These are phyloP conservation scores for Drosophila parthenogenetica DNA, from an alignment of 2,888 invertebrate genomes.

Conservation along the genomic window DNA sequence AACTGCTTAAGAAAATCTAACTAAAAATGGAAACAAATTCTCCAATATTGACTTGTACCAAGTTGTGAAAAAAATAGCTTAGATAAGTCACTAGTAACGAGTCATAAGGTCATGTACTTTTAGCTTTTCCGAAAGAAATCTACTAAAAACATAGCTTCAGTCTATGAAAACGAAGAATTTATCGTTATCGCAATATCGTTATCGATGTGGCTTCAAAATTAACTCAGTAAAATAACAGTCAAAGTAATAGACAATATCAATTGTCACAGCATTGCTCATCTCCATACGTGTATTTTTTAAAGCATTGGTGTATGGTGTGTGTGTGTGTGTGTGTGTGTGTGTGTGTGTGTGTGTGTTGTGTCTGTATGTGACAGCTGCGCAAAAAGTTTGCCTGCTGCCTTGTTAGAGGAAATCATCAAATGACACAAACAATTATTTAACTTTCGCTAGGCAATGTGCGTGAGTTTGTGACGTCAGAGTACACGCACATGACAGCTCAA, in stretches of 20 bases:
- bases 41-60: no score
- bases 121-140: no score
- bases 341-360: slow-evolving; percentile 10
- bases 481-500: slow-evolving; percentile 54
- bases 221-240: background rate
- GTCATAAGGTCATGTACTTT: no score
- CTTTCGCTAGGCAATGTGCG: slow-evolving; percentile 72
- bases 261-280: slow-evolving; percentile 35
- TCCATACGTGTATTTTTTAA: slow-evolving; percentile 8
- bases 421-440: slow-evolving; percentile 81
- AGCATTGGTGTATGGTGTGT: slow-evolving; percentile 1
- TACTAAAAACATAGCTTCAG: no score
- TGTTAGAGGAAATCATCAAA: slow-evolving; percentile 79
- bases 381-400: slow-evolving; percentile 62
- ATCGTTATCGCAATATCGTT: background rate
- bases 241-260: slow-evolving; percentile 9
- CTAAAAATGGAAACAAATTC: no score
- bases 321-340: slow-evolving; percentile 16
- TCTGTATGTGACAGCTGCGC: slow-evolving; percentile 57
- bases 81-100: no score
- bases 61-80: no score
- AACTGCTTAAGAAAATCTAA: no score
- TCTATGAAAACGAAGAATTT: no score
- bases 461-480: slow-evolving; percentile 70
- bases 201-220: background rate